These are phyloP conservation scores for Chalcosyrphus nemorum DNA, from an alignment of 2,888 invertebrate species.

Conservation along the genomic window DNA sequence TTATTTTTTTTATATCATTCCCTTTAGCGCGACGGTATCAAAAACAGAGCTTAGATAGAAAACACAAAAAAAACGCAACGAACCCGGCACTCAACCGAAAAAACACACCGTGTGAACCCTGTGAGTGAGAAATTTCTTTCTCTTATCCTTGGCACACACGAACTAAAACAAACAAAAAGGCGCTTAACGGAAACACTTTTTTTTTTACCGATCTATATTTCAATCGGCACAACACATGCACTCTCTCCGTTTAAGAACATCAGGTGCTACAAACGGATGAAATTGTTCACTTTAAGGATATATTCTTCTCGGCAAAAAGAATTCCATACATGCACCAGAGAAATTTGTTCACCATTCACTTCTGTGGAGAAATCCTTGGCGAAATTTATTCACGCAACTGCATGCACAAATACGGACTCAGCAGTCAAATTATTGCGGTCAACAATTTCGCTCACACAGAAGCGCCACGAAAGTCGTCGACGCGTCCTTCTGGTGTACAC, in stretches of 20 bases:
- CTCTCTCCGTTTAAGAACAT: conserved; percentile 16
- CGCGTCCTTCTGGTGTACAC: not conserved
- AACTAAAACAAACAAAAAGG: conserved; percentile 32
- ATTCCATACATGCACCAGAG: conserved; percentile 11
- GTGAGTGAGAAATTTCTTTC: conserved; percentile 40
- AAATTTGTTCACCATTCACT: conserved; percentile 20
- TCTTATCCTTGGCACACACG: conserved; percentile 45
- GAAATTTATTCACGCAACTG: conserved; percentile 60
- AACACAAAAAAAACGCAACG: no score
- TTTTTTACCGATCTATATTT: no score
- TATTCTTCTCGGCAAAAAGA: not conserved
- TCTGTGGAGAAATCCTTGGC: conserved; percentile 44
- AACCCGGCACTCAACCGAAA: conserved; percentile 29
- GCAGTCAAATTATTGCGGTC: conserved; percentile 71
- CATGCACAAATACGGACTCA: conserved; percentile 37
- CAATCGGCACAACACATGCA: conserved; percentile 48
- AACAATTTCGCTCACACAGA: conserved; percentile 50
- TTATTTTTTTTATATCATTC: conserved; percentile 61
- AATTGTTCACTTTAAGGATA: conserved; percentile 67
- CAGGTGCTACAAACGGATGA: conserved; percentile 54
- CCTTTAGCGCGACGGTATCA: conserved; percentile 51
- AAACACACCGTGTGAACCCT: conserved; percentile 25
- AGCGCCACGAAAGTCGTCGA: conserved; percentile 1
- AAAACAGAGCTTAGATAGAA: conserved; percentile 18
- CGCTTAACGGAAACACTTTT: conserved; percentile 36